Base-by-base conservation (phyloP, 2,113 vertebrate species). In the Nicator chloris region DNA sequence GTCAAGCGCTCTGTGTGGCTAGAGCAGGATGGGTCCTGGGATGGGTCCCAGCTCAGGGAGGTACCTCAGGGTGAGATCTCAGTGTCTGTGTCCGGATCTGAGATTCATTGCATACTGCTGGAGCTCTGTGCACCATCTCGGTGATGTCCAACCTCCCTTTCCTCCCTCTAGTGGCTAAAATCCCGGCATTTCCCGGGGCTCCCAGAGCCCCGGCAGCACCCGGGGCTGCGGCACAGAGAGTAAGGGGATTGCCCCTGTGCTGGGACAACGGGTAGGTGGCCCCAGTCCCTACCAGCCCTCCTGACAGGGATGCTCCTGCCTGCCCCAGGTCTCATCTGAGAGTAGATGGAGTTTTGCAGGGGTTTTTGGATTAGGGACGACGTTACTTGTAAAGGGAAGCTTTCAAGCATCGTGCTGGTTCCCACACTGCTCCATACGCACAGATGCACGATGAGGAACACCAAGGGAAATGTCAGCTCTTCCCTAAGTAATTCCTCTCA, bases 191-290 rank as follows among this genome's bases (percentile, higher is more conserved):
- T 28, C 44, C 33, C 5, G 5, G 66, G 39, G n/a, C 56, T 78
- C 26, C 44, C 28, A 12, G 42, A 4, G 19, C 26, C 69, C 19
- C 59, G 18, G 73, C 75, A 60, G 31, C 6, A 0, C 27, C 42
- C 3, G 31, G 50, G 19, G 57, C 86, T 49, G 26, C 15, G 63
- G 64, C 64, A 37, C 56, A 6, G 35, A 3, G 15, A 63, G 10
- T 2, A 2, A 16, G 42, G 40, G 26, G 18, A 6, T 54, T 24
- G 11, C 2, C 28, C 18, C 24, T 10, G 21, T 0, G 0, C 57
- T 64, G 70, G 20, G 56, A 65, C 11, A 19, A 4, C 1, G 24
- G 19, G 11, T 6, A 0, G 13, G 22, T 49, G 51, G 23, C 13
- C 15, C 9, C 18, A 47, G 40, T 14, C 31, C 18, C 50, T 39